Conservation (phyloP, 2,113 vertebrate genomes). For the Podilymbus podiceps region DNA sequence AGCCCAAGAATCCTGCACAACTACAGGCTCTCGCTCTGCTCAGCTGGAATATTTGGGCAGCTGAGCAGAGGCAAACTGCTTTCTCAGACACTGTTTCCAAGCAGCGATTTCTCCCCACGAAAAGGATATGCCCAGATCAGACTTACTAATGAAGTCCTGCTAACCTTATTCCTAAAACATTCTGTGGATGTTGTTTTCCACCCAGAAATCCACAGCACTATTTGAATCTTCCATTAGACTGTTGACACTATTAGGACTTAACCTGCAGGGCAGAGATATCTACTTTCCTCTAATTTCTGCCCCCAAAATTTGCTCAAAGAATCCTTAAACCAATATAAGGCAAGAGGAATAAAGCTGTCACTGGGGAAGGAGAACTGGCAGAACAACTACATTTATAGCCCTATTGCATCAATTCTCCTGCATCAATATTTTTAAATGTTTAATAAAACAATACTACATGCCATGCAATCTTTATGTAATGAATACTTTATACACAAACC, state of each 20-base stretch:
- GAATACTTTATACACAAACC: constrained; percentile 1
- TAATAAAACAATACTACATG: constrained; percentile 17
- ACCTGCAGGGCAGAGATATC: background rate
- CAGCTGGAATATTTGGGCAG: background rate
- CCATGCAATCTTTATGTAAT: background rate
- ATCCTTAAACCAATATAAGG: background rate
- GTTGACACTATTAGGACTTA: background rate
- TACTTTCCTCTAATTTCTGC: background rate
- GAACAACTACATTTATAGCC: background rate
- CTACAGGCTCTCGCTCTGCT: background rate
- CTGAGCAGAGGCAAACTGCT: background rate
- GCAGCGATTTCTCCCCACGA: background rate
- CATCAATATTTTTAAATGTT: constrained; percentile 29
- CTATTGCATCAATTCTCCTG: background rate
- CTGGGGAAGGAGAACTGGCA: background rate
- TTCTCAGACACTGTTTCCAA: background rate
- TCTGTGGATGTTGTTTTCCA: background rate
- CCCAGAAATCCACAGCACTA: background rate
- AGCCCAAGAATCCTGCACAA: background rate
- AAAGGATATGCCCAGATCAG: background rate
- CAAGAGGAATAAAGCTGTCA: constrained; percentile 8
- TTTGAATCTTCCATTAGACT: background rate
- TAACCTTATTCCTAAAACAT: background rate
- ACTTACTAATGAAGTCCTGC: background rate
- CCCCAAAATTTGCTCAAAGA: background rate